Evolutionary conservation across 2,888 invertebrate genomes (phyloP).

Genomic region (Xanthorhoe designata): DNA sequence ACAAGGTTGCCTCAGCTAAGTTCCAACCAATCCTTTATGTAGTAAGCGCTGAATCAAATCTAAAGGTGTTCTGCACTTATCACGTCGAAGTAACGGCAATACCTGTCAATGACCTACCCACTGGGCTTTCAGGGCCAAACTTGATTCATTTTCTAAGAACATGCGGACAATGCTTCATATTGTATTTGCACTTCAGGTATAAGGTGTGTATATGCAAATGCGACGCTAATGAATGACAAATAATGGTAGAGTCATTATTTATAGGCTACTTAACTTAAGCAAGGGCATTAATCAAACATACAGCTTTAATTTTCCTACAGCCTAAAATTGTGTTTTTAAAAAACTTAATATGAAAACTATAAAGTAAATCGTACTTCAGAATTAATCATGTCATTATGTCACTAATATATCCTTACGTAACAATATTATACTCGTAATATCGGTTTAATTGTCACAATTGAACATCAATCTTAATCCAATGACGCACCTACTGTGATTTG

Average conservation of each 20-base stretch:
- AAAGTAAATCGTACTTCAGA: not conserved
- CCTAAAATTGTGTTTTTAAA: not conserved
- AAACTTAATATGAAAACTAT: not conserved
- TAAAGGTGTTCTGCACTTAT: slow-evolving; percentile 25
- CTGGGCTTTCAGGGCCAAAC: slow-evolving; percentile 39
- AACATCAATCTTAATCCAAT: slow-evolving; percentile 39
- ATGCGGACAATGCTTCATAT: slow-evolving; percentile 11
- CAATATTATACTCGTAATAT: not conserved
- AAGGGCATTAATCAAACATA: not conserved
- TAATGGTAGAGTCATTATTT: not conserved
- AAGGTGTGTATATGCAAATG: slow-evolving; percentile 4
- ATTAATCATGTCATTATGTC: slow-evolving; percentile 9
- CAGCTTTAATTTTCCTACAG: not conserved
- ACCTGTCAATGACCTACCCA: slow-evolving; percentile 40
- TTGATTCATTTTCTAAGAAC: slow-evolving; percentile 36
- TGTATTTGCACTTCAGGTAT: slow-evolving; percentile 4
- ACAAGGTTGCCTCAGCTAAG: not conserved
- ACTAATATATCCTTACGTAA: slow-evolving; percentile 26
- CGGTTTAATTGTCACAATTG: slow-evolving; percentile 36
- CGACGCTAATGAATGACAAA: slow-evolving; percentile 20
- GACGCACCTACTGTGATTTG: slow-evolving; percentile 42
- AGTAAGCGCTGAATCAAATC: slow-evolving; percentile 59
- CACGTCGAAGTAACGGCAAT: slow-evolving; percentile 36
- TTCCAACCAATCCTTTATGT: slow-evolving; percentile 49
- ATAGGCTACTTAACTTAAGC: not conserved